Conservation (phyloP, 2,797 vertebrate genomes). For the Poeciliopsis presidionis region DNA sequence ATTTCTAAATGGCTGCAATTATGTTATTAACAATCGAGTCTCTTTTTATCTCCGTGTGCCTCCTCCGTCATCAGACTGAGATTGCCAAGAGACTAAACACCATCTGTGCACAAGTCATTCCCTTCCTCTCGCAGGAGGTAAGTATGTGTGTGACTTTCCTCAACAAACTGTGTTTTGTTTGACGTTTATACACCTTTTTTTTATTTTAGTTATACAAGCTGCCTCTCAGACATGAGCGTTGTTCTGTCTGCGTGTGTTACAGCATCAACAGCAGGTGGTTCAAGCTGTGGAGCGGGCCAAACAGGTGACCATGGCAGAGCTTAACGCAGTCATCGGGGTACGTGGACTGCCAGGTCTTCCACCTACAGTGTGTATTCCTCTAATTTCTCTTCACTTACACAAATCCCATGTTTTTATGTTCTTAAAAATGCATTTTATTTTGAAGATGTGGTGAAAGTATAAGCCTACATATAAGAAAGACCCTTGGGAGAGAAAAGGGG, state of each 20-base stretch:
- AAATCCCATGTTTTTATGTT: constrained; percentile 38
- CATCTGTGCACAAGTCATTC: constrained; percentile 99
- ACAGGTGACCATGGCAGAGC: constrained; percentile 98
- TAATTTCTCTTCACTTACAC: constrained; percentile 36
- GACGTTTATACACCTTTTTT: constrained; percentile 20
- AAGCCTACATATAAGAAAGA: background rate
- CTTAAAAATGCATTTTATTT: background rate
- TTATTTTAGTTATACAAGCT: constrained; percentile 17
- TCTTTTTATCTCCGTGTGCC: constrained; percentile 52
- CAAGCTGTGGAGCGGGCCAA: constrained; percentile 97
- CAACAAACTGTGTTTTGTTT: constrained; percentile 29
- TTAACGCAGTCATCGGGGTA: constrained; percentile 98
- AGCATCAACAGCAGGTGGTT: constrained; percentile 98
- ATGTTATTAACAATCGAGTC: constrained; percentile 69
- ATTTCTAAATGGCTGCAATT: constrained; percentile 70
- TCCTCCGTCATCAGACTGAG: constrained; percentile 88
- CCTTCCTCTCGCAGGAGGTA: constrained; percentile 99
- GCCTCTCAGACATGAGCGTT: background rate
- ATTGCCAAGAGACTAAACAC: constrained; percentile 98
- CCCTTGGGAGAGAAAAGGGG: background rate
- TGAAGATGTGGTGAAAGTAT: constrained; percentile 2
- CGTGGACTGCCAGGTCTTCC: constrained; percentile 96
- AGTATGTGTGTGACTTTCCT: constrained; percentile 81
- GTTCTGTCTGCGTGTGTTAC: constrained; percentile 44
- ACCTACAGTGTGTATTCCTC: constrained; percentile 92